phyloP scores from a whole-genome alignment of 2,888 invertebrate species.

The Apoda limacodes region DNA sequence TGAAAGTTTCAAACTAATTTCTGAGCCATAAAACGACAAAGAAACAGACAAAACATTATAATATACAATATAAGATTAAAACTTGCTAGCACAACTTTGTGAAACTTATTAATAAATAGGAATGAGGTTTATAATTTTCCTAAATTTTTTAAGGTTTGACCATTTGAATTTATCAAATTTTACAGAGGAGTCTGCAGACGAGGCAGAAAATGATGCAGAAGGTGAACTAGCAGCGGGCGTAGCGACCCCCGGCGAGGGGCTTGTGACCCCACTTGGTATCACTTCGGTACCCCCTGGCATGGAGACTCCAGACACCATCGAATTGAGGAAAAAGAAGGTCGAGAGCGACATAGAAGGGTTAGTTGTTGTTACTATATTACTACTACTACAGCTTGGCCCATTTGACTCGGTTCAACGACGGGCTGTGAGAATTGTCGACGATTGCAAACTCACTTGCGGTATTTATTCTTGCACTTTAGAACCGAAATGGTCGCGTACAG shows the following conservation, averaged over 20 bases:
- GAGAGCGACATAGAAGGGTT: conserved; percentile 96
- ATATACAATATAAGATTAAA: too few species aligned
- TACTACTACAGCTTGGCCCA: too few species aligned
- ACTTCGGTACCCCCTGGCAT: conserved; percentile 92
- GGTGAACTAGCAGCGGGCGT: conserved; percentile 80
- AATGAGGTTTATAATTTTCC: neutral
- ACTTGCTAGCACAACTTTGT: neutral
- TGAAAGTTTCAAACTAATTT: too few species aligned
- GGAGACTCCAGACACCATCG: conserved; percentile 99
- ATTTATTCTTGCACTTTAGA: too few species aligned
- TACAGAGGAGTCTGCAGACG: conserved; percentile 44
- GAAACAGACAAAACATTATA: too few species aligned
- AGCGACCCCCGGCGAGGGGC: conserved; percentile 92
- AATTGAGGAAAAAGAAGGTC: conserved; percentile 95
- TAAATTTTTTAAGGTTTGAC: neutral
- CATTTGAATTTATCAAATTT: neutral
- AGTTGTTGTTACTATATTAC: conserved; percentile 20
- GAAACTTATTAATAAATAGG: neutral
- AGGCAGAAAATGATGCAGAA: conserved; percentile 48
- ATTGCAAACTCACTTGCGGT: too few species aligned
- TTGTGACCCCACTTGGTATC: conserved; percentile 95
- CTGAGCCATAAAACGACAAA: too few species aligned
- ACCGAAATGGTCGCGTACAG: too few species aligned
- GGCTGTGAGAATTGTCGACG: too few species aligned
- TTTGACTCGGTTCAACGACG: too few species aligned